Percentiles rank a stretch among this genome's conserved stretches.
phyloP scores from a whole-genome alignment of 2,797 vertebrate genomes.

The Chelmon rostratus region DNA sequence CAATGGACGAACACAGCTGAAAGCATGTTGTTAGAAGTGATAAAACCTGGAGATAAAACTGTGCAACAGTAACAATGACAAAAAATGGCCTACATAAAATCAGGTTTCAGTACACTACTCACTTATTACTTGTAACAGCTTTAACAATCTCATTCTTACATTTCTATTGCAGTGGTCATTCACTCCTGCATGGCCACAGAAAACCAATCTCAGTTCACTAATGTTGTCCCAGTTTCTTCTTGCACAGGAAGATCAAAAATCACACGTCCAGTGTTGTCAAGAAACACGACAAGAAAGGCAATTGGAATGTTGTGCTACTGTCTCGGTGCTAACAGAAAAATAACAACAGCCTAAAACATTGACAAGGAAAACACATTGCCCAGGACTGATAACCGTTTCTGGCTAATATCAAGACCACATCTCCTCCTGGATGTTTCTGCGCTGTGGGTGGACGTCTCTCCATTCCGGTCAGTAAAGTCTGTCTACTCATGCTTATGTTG shows the following conservation, averaged over 20 bases:
- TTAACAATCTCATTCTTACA: conserved; percentile 6
- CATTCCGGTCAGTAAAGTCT: conserved; percentile 20
- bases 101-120: background rate
- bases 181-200: background rate
- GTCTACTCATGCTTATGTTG: background rate
- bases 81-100: background rate
- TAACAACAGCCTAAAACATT: conserved; percentile 13
- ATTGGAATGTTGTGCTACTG: background rate
- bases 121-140: conserved; percentile 19
- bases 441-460: background rate
- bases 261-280: conserved; percentile 10
- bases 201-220: background rate
- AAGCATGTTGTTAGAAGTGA: background rate
- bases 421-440: conserved; percentile 21
- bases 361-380: background rate
- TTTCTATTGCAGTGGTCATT: background rate
- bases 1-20: background rate
- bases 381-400: conserved; percentile 7
- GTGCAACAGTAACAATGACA: conserved; percentile 9
- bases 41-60: conserved; percentile 19
- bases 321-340: conserved; percentile 25
- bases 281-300: conserved; percentile 17
- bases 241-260: conserved; percentile 16
- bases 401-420: conserved; percentile 31
- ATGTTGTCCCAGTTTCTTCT: background rate